Base-by-base conservation (phyloP, 2,888 invertebrate genomes). In the Erpobdella octoculata region DNA sequence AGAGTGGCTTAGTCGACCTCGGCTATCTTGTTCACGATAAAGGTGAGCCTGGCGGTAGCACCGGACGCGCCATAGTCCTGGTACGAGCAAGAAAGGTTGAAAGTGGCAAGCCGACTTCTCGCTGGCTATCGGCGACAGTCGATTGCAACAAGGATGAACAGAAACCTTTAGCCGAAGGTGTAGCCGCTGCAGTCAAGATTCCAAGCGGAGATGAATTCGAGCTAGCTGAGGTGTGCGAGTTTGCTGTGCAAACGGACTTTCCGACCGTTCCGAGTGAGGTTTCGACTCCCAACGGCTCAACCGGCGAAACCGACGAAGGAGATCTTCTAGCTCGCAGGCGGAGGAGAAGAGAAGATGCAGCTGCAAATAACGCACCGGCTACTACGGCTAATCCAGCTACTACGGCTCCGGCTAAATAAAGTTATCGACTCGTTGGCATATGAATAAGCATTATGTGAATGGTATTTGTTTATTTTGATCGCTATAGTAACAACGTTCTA, bases 21-120 rank as follows among this genome's bases (percentile, higher is more conserved):
- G 69, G 69, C 48, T 69, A 35, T n/a, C 58, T 69, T n/a, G 58
- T 69, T 18, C 69, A 69, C 28, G 21, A 58, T n/a, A 58, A 36
- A 5, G 35, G 46, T 5, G 58, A 69, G 9, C 46, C 48, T 5
- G 37, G 18, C n/a, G 33, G 33, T 9, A 46, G 37, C 5, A 58
- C n/a, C n/a, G 21, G 12, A 18, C 33, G 35, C 25, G 69, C 33
- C 8, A 69, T 6, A 31, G 53, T 69, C 35, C n/a, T 33, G 9
- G 15, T 53, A 35, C 6, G 33, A 21, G 58, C 53, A 12, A 12
- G 58, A 4, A 53, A 58, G 58, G 37, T 58, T 4, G 69, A 58
- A 21, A 35, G 35, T 58, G 67, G 67, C 6, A 67, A 67, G 36
- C 35, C 69, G n/a, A 21, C 69, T 58, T 58, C 69, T 2, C 12